Conservation (phyloP, 2,888 invertebrate species). For the Leptinotarsa rubiginosa region DNA sequence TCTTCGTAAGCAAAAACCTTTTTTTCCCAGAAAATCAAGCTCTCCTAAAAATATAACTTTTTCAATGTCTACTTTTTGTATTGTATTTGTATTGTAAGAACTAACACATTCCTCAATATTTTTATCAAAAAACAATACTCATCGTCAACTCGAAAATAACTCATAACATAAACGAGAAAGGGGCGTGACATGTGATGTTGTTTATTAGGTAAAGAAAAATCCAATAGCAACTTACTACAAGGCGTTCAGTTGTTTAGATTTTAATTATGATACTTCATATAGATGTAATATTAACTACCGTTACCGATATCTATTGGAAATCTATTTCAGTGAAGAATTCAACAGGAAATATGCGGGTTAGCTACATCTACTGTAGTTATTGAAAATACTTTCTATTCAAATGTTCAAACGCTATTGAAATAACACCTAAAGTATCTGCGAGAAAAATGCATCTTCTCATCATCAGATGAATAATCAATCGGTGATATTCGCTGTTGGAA, state of each 20-base stretch:
- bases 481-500: background rate
- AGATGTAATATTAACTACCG: conserved; percentile 34
- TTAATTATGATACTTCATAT: conserved; percentile 39
- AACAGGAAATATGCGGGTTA: background rate
- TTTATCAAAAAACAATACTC: background rate
- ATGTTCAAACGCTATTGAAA: background rate
- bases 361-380: background rate
- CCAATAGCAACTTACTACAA: conserved; percentile 15
- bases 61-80: background rate
- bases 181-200: conserved; percentile 16
- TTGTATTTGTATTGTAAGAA: background rate
- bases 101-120: background rate
- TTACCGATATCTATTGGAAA: conserved; percentile 13
- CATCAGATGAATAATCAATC: background rate
- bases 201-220: conserved; percentile 12
- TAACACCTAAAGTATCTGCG: background rate
- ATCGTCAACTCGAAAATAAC: background rate
- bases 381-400: background rate
- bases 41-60: no score
- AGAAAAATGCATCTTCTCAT: background rate
- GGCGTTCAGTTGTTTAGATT: conserved; percentile 32
- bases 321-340: conserved; percentile 12
- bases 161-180: conserved; percentile 7
- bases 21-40: no score
- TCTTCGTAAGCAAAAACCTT: no score